Percentiles rank a stretch among this genome's conserved stretches.
Evolutionary conservation across 2,113 vertebrate species (phyloP).

Genomic region (Eudyptes chrysolophus): DNA sequence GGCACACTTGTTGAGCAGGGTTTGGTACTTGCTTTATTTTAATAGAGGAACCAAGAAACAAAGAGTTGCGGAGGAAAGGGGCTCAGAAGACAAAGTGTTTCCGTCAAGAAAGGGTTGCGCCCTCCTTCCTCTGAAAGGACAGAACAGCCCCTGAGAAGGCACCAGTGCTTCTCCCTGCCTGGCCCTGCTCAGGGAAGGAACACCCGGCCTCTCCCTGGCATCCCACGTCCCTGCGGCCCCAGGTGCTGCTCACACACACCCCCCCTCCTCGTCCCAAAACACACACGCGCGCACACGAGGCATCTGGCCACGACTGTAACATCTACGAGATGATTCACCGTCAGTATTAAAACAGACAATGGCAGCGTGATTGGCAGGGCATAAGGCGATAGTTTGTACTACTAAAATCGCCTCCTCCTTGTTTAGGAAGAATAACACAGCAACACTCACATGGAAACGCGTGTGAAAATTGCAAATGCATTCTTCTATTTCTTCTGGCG

Average conservation of each 20-base stretch:
- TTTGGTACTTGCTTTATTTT: not conserved
- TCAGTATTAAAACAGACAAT: not conserved
- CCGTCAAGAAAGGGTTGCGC: not conserved
- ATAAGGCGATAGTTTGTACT: not conserved
- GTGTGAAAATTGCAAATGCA: not conserved
- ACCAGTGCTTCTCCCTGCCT: not conserved
- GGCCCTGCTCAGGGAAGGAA: not conserved
- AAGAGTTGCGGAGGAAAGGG: too few species aligned
- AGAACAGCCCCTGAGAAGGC: not conserved
- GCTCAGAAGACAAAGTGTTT: not conserved
- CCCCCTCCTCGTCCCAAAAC: not conserved
- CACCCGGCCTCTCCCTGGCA: rapidly evolving
- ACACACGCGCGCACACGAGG: rapidly evolving
- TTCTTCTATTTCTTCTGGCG: not conserved
- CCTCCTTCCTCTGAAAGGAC: not conserved
- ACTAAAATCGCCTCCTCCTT: not conserved
- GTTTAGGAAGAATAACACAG: not conserved
- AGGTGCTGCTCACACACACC: not conserved
- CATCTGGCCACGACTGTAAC: not conserved
- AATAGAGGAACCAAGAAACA: not conserved
- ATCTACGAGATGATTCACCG: not conserved
- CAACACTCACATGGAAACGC: not conserved
- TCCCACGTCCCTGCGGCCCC: rapidly evolving
- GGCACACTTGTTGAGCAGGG: not conserved
- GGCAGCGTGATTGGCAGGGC: not conserved